Conservation (phyloP, 2,888 invertebrate genomes). For the Dorcus parallelipipedus region DNA sequence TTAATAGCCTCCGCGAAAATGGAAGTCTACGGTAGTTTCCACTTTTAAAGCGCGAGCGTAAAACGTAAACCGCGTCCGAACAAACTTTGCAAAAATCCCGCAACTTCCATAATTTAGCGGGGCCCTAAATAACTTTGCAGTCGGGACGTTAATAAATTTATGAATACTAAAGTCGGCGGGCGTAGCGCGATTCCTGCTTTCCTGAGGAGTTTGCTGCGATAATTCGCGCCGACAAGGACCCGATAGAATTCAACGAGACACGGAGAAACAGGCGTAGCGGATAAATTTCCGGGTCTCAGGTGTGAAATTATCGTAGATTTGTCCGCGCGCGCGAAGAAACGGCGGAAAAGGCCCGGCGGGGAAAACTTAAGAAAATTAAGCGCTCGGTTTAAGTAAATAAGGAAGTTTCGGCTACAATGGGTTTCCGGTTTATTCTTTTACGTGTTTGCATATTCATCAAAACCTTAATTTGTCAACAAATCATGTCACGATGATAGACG, state of each 20-base stretch:
- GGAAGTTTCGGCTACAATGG: not conserved
- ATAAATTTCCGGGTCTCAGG: slow-evolving; percentile 9
- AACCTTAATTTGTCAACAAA: too few species aligned
- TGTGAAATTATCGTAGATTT: slow-evolving; percentile 14
- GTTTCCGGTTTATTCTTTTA: too few species aligned
- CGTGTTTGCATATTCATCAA: too few species aligned
- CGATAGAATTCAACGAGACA: too few species aligned
- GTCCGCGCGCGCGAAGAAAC: not conserved
- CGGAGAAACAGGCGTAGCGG: not conserved
- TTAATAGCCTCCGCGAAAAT: too few species aligned
- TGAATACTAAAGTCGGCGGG: slow-evolving; percentile 1
- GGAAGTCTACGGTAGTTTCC: too few species aligned
- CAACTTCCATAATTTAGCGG: not conserved
- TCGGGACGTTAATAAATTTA: not conserved
- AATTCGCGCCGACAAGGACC: not conserved
- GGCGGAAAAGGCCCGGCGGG: slow-evolving; percentile 5
- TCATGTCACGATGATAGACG: too few species aligned
- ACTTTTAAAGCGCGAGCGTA: too few species aligned
- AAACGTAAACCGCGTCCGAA: too few species aligned
- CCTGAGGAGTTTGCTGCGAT: not conserved
- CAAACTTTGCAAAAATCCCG: not conserved
- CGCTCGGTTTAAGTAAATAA: slow-evolving; percentile 14
- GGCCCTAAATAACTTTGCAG: slow-evolving; percentile 1
- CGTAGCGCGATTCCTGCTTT: not conserved
- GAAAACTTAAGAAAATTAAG: slow-evolving; percentile 13